Evolutionary conservation across 2,113 vertebrate genomes (phyloP).

Genomic region (Suricata suricatta): DNA sequence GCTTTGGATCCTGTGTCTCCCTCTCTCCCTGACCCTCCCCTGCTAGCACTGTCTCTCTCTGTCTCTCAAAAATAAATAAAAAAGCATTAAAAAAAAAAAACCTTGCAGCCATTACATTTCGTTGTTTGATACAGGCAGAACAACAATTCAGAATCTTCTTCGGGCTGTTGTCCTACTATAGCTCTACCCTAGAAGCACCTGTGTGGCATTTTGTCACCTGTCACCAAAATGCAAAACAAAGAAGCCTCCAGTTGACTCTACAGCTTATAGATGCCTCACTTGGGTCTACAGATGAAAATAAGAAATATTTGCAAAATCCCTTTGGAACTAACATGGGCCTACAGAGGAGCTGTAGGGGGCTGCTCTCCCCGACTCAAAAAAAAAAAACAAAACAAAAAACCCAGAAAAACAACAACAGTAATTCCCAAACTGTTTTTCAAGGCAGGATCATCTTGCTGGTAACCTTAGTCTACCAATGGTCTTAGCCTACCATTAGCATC

Average conservation of each 20-base stretch:
- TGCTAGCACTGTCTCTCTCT: too few relatives aligned
- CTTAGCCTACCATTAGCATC: not conserved
- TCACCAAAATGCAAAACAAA: constrained; percentile 35
- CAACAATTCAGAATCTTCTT: not conserved
- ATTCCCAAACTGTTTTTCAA: not conserved
- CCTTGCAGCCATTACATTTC: not conserved
- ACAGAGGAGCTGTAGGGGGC: not conserved
- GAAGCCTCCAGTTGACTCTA: not conserved
- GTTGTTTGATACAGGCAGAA: not conserved
- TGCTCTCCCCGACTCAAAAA: not conserved
- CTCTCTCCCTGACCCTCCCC: too few relatives aligned
- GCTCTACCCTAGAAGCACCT: not conserved
- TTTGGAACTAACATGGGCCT: not conserved
- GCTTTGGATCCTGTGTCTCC: too few relatives aligned
- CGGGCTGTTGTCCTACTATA: not conserved
- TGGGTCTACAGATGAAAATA: not conserved
- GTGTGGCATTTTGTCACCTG: constrained; percentile 15
- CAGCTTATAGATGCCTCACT: not conserved
- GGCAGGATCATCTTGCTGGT: not conserved
- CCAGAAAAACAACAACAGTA: not conserved
- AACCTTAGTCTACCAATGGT: not conserved
- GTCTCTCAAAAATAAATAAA: too few relatives aligned
- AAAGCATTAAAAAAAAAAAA: not conserved
- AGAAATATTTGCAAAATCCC: not conserved
- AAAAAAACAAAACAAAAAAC: too few relatives aligned